These are phyloP conservation scores for Phoenoteleia sp. DNA, from an alignment of 2,888 invertebrate genomes.

Conservation along the genomic window DNA sequence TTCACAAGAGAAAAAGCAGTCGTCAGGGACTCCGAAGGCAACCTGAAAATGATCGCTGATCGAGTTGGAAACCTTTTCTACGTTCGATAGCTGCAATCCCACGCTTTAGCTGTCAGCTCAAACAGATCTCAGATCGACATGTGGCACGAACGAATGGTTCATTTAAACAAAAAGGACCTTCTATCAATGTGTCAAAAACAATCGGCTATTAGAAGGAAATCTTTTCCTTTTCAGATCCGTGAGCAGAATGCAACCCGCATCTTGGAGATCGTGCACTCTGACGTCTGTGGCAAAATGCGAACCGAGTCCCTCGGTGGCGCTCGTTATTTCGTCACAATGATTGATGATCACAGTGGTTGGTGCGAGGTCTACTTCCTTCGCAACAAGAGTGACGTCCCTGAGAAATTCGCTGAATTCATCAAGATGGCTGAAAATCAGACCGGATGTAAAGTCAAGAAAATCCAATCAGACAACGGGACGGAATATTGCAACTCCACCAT, in stretches of 20 bases:
- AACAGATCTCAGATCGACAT: background rate
- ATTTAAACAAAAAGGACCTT: constrained; percentile 1
- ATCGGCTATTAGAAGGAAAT: background rate
- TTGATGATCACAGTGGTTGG: constrained; percentile 10
- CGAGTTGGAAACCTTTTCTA: constrained; percentile 1
- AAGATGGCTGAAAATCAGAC: background rate
- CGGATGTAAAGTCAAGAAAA: background rate
- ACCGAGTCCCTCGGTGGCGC: background rate
- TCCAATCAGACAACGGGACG: constrained; percentile 5
- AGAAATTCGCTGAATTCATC: background rate
- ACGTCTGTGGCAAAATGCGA: constrained; percentile 8
- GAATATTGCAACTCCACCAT: constrained; percentile 13
- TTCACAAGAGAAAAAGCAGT: background rate
- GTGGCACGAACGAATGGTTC: constrained; percentile 13
- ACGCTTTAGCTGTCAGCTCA: too few relatives aligned
- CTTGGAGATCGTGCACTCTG: background rate
- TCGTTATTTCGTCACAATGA: constrained; percentile 7
- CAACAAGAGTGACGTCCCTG: background rate
- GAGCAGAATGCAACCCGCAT: background rate
- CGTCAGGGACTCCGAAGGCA: background rate
- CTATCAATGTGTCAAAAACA: background rate
- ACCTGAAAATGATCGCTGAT: background rate
- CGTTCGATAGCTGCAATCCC: background rate
- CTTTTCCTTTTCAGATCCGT: constrained; percentile 11
- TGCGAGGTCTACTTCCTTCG: background rate